phyloP scores from a whole-genome alignment of 2,888 invertebrate genomes.

The Sinotaia quadrata region DNA sequence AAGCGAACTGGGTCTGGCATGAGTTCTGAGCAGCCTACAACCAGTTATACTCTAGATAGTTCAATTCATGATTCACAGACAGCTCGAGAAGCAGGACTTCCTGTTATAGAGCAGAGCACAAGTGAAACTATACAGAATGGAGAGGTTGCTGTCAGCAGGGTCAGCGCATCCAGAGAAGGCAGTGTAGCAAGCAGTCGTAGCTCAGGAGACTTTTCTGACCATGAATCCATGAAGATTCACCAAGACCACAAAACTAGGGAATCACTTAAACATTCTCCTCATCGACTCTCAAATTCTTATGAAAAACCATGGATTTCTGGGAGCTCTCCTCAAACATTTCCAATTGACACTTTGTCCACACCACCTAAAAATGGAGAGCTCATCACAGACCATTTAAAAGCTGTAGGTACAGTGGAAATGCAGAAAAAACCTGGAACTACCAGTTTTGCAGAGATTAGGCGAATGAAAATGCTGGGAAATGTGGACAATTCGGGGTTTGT shows the following conservation, averaged over 20 bases:
- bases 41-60: conserved; percentile 56
- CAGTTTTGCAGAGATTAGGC: conserved; percentile 83
- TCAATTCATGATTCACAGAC: conserved; percentile 44
- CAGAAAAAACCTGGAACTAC: conserved; percentile 69
- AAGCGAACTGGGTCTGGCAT: background rate
- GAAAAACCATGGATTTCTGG: background rate
- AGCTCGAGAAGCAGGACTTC: conserved; percentile 66
- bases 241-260: conserved; percentile 63
- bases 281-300: background rate
- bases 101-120: conserved; percentile 56
- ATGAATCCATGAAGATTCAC: conserved; percentile 68
- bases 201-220: conserved; percentile 67
- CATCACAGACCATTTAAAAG: conserved; percentile 28
- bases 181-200: conserved; percentile 62
- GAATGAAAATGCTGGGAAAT: conserved; percentile 65
- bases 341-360: background rate
- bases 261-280: conserved; percentile 31
- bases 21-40: background rate
- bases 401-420: background rate
- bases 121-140: conserved; percentile 8
- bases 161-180: conserved; percentile 53
- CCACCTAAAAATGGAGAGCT: conserved; percentile 14
- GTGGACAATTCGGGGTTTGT: conserved; percentile 62
- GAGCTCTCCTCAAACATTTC: background rate
- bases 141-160: conserved; percentile 15